Evolutionary conservation across 2,888 invertebrate genomes (phyloP).

Genomic region (Sesia apiformis): DNA sequence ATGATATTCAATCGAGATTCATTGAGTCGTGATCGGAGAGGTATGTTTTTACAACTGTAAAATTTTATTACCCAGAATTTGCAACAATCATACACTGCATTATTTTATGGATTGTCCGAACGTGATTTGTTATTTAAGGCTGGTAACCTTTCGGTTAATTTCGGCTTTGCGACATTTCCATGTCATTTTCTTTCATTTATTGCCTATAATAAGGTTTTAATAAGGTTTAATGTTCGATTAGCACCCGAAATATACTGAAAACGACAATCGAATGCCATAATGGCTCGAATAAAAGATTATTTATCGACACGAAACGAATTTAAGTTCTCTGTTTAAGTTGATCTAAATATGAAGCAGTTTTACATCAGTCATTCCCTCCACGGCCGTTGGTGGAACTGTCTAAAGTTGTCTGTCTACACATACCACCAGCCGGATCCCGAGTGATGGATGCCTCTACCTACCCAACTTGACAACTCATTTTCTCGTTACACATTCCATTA

Average conservation of each 20-base stretch:
- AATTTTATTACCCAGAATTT: conserved; percentile 60
- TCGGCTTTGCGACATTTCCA: conserved; percentile 20
- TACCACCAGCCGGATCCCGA: conserved; percentile 19
- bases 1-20: conserved; percentile 3
- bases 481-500: conserved; percentile 65
- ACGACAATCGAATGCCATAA: background rate
- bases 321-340: background rate
- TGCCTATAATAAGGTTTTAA: conserved; percentile 31
- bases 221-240: background rate
- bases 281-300: background rate
- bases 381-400: conserved; percentile 17
- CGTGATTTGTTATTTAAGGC: conserved; percentile 23
- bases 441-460: conserved; percentile 54
- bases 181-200: conserved; percentile 34
- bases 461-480: conserved; percentile 69
- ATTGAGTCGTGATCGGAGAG: conserved; percentile 11
- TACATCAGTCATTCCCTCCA: conserved; percentile 26
- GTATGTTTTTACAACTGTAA: conserved; percentile 38
- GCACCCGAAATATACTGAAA: background rate
- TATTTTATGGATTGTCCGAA: conserved; percentile 25
- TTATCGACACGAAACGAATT: too few species aligned
- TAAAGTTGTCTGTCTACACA: conserved; percentile 23
- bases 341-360: conserved; percentile 19
- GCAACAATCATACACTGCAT: conserved; percentile 36
- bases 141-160: conserved; percentile 16